phyloP scores from a whole-genome alignment of 2,113 vertebrate species.

The Cyphomyrus discorhynchus region DNA sequence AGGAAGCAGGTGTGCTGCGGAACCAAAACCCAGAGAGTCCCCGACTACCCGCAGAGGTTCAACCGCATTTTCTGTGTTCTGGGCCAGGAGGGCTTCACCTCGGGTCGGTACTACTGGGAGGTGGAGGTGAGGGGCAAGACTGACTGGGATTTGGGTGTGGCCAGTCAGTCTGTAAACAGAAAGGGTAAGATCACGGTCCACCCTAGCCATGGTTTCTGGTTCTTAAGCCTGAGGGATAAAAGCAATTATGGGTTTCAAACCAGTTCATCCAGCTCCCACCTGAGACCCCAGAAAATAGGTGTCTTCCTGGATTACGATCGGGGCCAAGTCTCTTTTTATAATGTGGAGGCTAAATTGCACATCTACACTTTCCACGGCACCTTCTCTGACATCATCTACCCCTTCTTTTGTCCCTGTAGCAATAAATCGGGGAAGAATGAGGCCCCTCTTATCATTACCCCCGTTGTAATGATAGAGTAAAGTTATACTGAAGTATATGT shows the following conservation, averaged over 20 bases:
- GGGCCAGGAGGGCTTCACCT: constrained; percentile 49
- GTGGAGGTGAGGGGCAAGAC: constrained; percentile 58
- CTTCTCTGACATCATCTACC: constrained; percentile 35
- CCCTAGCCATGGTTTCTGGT: constrained; percentile 61
- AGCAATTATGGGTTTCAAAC: constrained; percentile 44
- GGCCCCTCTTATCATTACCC: constrained; percentile 29
- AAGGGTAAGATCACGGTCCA: constrained; percentile 58
- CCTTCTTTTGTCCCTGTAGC: constrained; percentile 48
- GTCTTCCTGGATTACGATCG: constrained; percentile 53
- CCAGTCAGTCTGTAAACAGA: constrained; percentile 48
- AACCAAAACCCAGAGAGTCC: constrained; percentile 40
- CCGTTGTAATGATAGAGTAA: constrained; percentile 7
- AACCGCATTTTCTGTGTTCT: constrained; percentile 55
- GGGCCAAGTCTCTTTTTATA: constrained; percentile 45
- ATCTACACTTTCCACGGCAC: neutral
- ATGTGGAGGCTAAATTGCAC: constrained; percentile 6
- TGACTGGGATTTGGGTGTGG: constrained; percentile 63
- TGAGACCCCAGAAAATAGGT: constrained; percentile 40
- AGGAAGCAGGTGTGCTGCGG: constrained; percentile 54
- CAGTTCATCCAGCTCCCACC: constrained; percentile 34
- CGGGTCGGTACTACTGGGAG: constrained; percentile 64
- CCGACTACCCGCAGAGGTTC: constrained; percentile 49
- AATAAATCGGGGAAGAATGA: constrained; percentile 22
- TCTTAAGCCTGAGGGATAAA: constrained; percentile 59
- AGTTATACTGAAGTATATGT: neutral